A percentile compares a stretch with the other conserved stretches of the same genome.
Conservation (phyloP, 2,797 vertebrate genomes). For the Brachyalestes nurse region DNA sequence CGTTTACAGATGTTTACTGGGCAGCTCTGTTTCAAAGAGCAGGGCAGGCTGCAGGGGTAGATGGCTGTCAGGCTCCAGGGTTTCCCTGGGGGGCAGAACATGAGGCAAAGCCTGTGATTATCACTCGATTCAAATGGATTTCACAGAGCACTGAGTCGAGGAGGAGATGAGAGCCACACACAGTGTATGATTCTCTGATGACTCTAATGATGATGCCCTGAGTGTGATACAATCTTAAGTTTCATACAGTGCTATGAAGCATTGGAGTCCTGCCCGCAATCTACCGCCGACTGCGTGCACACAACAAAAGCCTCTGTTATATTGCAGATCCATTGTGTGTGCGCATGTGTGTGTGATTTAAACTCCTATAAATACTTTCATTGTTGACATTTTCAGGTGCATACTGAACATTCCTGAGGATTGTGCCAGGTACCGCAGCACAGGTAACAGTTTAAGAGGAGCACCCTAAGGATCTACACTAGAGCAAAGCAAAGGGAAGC, state of each 20-base stretch:
- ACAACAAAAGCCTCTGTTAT: conserved; percentile 76
- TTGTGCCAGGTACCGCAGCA: conserved; percentile 64
- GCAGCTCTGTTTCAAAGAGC: conserved; percentile 32
- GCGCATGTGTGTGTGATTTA: conserved; percentile 57
- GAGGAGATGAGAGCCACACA: conserved; percentile 65
- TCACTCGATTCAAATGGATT: conserved; percentile 68
- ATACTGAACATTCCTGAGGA: conserved; percentile 76
- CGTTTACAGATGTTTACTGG: conserved; percentile 40
- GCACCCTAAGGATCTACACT: background rate
- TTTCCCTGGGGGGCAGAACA: conserved; percentile 56
- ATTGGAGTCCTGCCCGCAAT: conserved; percentile 58
- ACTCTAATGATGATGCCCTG: conserved; percentile 63
- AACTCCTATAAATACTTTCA: conserved; percentile 75
- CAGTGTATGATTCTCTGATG: conserved; percentile 64
- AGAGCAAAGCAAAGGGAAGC: conserved; percentile 15
- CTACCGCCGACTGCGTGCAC: conserved; percentile 58
- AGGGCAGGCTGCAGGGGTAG: conserved; percentile 16
- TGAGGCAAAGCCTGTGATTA: conserved; percentile 55
- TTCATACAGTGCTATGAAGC: conserved; percentile 48
- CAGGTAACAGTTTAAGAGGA: conserved; percentile 61
- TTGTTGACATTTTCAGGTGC: conserved; percentile 76
- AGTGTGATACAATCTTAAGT: conserved; percentile 71
- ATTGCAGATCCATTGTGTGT: conserved; percentile 51
- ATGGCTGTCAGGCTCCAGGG: conserved; percentile 40
- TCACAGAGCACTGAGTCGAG: conserved; percentile 59